These are phyloP conservation scores for Folsomia candida DNA, from an alignment of 2,888 invertebrate species.

Conservation along the genomic window DNA sequence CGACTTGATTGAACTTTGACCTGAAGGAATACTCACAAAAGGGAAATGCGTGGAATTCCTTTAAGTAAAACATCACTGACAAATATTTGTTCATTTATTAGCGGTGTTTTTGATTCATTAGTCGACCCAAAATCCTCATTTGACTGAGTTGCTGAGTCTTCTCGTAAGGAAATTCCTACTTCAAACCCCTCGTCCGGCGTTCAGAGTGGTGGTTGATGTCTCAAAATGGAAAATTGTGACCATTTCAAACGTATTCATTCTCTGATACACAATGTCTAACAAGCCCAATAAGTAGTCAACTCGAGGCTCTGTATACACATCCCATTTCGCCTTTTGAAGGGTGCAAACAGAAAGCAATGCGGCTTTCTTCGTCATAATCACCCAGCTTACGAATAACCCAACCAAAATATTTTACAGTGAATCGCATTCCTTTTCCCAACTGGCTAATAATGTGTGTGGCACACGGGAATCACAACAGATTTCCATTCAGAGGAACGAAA, in stretches of 20 bases:
- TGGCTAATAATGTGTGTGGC: neutral
- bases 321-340: too few species aligned
- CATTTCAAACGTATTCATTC: too few species aligned
- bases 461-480: neutral
- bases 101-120: slow-evolving; percentile 4
- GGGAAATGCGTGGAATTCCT: neutral
- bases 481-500: neutral
- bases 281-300: slow-evolving; percentile 42
- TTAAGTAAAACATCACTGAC: neutral
- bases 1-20: neutral
- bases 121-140: too few species aligned
- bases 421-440: neutral
- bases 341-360: too few species aligned
- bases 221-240: too few species aligned
- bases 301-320: too few species aligned
- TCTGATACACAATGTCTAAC: slow-evolving; percentile 33
- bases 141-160: too few species aligned
- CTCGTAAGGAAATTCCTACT: too few species aligned
- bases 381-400: too few species aligned
- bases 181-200: too few species aligned
- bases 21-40: neutral
- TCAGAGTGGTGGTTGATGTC: too few species aligned
- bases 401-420: neutral
- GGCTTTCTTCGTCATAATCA: too few species aligned
- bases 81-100: neutral